A percentile compares a stretch with the other conserved stretches of the same genome.
phyloP scores from a whole-genome alignment of 2,797 vertebrate genomes.

The Danio tinwini region DNA sequence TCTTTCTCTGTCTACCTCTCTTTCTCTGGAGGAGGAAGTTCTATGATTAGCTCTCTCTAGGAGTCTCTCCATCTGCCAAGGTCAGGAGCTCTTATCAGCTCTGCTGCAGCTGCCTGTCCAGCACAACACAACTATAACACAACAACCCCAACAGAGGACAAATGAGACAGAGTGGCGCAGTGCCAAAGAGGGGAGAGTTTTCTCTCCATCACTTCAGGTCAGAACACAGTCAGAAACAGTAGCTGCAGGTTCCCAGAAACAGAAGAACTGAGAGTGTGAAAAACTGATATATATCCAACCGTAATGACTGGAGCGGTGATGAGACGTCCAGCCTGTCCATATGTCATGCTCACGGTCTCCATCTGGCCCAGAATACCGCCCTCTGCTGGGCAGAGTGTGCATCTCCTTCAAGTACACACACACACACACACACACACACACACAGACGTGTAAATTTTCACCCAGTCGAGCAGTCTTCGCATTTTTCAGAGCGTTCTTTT shows the following conservation, averaged over 20 bases:
- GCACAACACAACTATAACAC: constrained; percentile 27
- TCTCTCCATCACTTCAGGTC: constrained; percentile 1
- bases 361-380: constrained; percentile 38
- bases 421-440: too few species aligned
- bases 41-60: constrained; percentile 70
- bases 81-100: constrained; percentile 67
- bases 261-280: not conserved
- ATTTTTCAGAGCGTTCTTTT: constrained; percentile 50
- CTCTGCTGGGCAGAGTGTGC: constrained; percentile 40
- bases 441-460: not conserved
- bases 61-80: constrained; percentile 67
- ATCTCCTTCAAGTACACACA: constrained; percentile 21
- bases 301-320: not conserved
- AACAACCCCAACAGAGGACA: constrained; percentile 21
- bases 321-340: constrained; percentile 4
- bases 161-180: constrained; percentile 24
- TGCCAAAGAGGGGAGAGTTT: constrained; percentile 28
- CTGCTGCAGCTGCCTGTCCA: constrained; percentile 63
- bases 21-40: constrained; percentile 60
- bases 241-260: not conserved
- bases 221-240: constrained; percentile 8
- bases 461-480: constrained; percentile 6
- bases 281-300: not conserved
- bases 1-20: constrained; percentile 18
- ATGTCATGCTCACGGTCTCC: constrained; percentile 12